These are phyloP conservation scores for Nomada flava DNA, from an alignment of 2,888 invertebrate species.

Conservation along the genomic window DNA sequence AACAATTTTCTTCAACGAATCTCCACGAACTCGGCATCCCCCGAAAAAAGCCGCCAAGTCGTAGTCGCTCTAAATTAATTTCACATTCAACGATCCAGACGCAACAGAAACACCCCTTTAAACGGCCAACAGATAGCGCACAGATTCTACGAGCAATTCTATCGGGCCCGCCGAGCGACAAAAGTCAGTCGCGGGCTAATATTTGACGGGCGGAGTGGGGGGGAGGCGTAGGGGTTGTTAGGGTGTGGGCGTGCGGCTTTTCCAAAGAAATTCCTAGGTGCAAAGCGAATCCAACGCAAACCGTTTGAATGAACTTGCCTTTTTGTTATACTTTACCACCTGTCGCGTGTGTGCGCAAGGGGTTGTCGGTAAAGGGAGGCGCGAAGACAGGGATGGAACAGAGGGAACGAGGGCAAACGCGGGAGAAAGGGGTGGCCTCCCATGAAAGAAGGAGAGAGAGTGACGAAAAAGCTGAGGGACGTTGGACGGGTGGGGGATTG, in stretches of 20 bases:
- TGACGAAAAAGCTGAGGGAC: constrained; percentile 25
- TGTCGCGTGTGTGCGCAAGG: constrained; percentile 77
- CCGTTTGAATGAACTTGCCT: constrained; percentile 71
- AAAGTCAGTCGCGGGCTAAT: constrained; percentile 59
- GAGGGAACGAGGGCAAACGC: constrained; percentile 40
- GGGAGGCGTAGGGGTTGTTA: not conserved
- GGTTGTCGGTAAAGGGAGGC: constrained; percentile 49
- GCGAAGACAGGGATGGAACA: constrained; percentile 48
- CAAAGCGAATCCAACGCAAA: constrained; percentile 68
- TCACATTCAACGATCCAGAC: not conserved
- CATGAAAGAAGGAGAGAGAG: constrained; percentile 11
- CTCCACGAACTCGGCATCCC: not conserved
- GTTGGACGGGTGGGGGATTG: constrained; percentile 30
- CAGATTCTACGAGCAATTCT: not conserved
- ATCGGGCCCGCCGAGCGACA: constrained; percentile 38
- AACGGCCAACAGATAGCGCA: constrained; percentile 5
- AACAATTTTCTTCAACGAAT: not conserved
- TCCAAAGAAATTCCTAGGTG: constrained; percentile 59
- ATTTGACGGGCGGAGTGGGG: constrained; percentile 43
- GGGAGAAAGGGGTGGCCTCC: constrained; percentile 39
- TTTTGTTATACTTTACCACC: constrained; percentile 76
- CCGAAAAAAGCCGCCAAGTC: not conserved
- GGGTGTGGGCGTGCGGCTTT: constrained; percentile 22
- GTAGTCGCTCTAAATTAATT: no score
- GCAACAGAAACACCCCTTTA: not conserved